These are phyloP conservation scores for Hoplostethus atlanticus DNA, from an alignment of 2,797 vertebrate species.

Conservation along the genomic window DNA sequence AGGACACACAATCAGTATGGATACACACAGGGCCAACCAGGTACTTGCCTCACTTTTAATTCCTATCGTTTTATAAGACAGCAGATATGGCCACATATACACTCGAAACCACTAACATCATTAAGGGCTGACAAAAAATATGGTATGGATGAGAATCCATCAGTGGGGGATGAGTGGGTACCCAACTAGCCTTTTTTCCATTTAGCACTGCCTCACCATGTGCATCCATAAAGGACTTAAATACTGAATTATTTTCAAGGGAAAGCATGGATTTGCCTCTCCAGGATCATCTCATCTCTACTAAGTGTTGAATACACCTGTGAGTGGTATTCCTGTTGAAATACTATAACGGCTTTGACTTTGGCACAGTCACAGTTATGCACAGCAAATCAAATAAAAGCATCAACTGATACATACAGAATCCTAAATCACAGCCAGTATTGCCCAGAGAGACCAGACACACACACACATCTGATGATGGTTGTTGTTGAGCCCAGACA, in stretches of 20 bases:
- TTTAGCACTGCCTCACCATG: background rate
- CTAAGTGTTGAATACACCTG: background rate
- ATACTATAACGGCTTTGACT: background rate
- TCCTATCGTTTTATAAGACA: background rate
- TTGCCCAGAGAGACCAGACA: background rate
- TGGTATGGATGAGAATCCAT: too few species aligned
- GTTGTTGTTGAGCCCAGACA: conserved; percentile 29
- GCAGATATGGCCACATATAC: conserved; percentile 4
- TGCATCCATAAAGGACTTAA: too few species aligned
- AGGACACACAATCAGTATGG: conserved; percentile 13
- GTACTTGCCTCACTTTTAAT: background rate
- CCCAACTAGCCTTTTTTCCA: background rate
- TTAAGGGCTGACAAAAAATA: background rate
- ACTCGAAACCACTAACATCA: conserved; percentile 14
- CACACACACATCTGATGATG: background rate
- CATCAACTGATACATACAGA: background rate
- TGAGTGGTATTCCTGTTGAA: background rate
- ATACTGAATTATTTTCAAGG: background rate
- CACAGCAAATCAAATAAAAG: too few species aligned
- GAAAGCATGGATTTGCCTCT: background rate
- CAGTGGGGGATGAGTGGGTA: too few species aligned
- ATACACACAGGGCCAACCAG: background rate
- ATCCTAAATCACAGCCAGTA: background rate
- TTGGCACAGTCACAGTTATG: too few species aligned
- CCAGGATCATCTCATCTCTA: background rate